Evolutionary conservation across 2,888 invertebrate species (phyloP).

Genomic region (Agrochola lota): DNA sequence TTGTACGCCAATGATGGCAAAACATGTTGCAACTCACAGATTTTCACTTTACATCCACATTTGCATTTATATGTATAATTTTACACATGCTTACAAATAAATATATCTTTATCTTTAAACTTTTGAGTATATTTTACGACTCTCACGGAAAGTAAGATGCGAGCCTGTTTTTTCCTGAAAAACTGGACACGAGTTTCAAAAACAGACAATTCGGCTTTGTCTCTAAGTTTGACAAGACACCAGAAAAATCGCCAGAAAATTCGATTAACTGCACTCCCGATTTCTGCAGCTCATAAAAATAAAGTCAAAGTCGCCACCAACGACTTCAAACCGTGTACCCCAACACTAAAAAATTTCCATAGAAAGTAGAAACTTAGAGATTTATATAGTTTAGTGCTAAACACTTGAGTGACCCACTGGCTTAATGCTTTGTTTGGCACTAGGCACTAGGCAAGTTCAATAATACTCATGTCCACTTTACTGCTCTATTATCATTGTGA

Average conservation of each 20-base stretch:
- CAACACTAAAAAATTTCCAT: slow-evolving; percentile 34
- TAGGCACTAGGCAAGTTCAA: slow-evolving; percentile 34
- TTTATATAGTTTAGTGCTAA: slow-evolving; percentile 51
- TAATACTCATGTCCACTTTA: slow-evolving; percentile 46
- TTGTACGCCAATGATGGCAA: no score
- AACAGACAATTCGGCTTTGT: neutral
- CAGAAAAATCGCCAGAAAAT: no score
- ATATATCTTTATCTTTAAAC: no score
- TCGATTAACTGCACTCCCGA: no score
- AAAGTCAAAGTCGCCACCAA: neutral
- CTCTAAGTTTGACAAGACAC: no score
- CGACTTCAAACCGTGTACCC: slow-evolving; percentile 35
- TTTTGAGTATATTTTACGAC: no score
- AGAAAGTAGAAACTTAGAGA: slow-evolving; percentile 58
- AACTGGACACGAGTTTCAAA: neutral
- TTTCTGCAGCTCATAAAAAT: no score
- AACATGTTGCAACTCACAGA: no score
- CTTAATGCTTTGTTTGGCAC: slow-evolving; percentile 49
- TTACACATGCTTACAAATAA: no score
- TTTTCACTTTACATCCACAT: no score
- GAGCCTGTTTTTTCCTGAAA: neutral
- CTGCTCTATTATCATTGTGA: slow-evolving; percentile 35
- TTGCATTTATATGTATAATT: no score
- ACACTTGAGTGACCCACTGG: slow-evolving; percentile 50
- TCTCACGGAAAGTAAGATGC: neutral